A percentile compares a stretch with the other conserved stretches of the same genome.
These are phyloP conservation scores for Acrobasis suavella DNA, from an alignment of 2,888 invertebrate species.

Conservation along the genomic window DNA sequence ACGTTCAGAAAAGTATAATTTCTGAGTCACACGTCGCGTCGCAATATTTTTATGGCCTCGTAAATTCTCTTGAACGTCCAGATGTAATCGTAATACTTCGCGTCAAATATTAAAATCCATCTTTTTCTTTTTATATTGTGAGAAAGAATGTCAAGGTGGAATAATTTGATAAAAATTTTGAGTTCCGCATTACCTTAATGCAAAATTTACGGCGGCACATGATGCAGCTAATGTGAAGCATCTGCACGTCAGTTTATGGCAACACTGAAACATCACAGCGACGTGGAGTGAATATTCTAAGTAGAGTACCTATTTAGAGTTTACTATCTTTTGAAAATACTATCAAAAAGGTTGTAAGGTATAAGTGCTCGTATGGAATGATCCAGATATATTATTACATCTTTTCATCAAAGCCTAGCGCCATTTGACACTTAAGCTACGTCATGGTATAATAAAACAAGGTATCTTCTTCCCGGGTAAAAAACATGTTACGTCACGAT, in stretches of 20 bases:
- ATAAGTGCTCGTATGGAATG: too few species aligned
- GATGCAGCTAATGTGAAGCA: constrained; percentile 37
- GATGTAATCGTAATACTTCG: constrained; percentile 17
- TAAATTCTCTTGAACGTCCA: constrained; percentile 18
- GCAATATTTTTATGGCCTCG: constrained; percentile 15
- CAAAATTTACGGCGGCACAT: constrained; percentile 27
- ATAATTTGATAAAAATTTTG: constrained; percentile 12
- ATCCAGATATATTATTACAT: too few species aligned
- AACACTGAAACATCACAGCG: constrained; percentile 32
- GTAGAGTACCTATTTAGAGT: neutral
- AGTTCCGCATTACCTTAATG: constrained; percentile 27
- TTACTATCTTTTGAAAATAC: neutral
- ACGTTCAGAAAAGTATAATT: constrained; percentile 5
- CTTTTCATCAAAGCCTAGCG: too few species aligned
- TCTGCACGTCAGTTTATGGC: constrained; percentile 40
- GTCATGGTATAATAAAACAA: too few species aligned
- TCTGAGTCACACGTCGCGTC: constrained; percentile 9
- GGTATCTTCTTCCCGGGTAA: too few species aligned
- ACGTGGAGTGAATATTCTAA: constrained; percentile 19
- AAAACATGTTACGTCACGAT: too few species aligned
- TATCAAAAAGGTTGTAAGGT: too few species aligned
- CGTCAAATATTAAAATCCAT: constrained; percentile 13
- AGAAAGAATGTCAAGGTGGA: neutral
- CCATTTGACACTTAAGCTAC: too few species aligned
- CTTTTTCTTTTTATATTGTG: neutral